These are phyloP conservation scores for Eonycteris spelaea DNA, from an alignment of 2,113 vertebrate genomes.

Conservation along the genomic window DNA sequence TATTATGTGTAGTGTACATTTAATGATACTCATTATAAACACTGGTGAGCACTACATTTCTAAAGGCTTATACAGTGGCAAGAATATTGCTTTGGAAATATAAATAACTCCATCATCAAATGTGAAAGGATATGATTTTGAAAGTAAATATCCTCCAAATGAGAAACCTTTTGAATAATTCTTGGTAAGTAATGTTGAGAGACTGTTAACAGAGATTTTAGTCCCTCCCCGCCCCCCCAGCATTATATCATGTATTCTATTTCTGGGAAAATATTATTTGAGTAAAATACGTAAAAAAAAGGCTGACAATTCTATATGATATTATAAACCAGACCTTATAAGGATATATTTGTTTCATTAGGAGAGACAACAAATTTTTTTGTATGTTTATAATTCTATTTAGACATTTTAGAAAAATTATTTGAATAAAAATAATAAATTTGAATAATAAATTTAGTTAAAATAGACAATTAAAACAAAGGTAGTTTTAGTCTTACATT, in stretches of 20 bases:
- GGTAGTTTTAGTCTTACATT: neutral
- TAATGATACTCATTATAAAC: neutral
- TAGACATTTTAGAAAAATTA: neutral
- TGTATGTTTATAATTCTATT: neutral
- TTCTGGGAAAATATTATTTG: neutral
- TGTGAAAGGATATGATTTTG: neutral
- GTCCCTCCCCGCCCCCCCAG: neutral
- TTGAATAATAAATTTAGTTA: neutral
- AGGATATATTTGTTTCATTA: neutral
- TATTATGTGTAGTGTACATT: neutral
- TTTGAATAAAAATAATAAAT: neutral
- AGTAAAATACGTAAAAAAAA: neutral
- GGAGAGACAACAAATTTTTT: neutral
- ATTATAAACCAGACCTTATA: neutral
- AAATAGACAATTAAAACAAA: neutral
- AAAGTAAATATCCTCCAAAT: neutral
- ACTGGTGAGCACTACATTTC: neutral
- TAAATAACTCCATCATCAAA: neutral
- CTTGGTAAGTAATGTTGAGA: neutral
- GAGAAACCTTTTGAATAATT: neutral
- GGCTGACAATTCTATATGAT: neutral
- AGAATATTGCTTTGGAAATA: conserved; percentile 14
- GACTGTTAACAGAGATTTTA: neutral
- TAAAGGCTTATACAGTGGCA: neutral
- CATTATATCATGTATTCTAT: neutral